Evolutionary conservation across 1,140 invertebrate genomes (phyloP), one percentile per base, ranked within the genome.

Genomic region (Halictus rubicundus): DNA sequence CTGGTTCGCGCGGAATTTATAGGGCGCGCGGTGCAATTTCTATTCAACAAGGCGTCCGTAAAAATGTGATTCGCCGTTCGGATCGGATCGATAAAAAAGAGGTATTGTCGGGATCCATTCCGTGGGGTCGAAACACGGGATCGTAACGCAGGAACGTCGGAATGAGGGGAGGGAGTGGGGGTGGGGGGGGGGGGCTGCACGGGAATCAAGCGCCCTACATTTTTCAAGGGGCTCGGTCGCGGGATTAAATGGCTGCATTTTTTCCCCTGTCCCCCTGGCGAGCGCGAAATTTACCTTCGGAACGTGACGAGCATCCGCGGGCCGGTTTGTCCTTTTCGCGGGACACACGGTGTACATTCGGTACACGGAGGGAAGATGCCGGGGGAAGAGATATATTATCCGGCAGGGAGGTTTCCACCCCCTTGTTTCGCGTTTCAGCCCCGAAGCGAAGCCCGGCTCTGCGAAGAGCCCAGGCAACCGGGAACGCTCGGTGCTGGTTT

Each of bases 351-450:
- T 63, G 57, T 68, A 71, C 52, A 65, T 70, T 54, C 71, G 74
- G 39, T 63, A 64, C 14, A 21, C 16, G 49, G 39, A 16, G 32
- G n/a, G 65, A 52, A 69, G 65, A 86, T 72, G 61, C 49, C 59
- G 57, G 61, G 68, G 64, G 57, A 16, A 37, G 19, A 83, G 79
- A 89, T 89, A 89, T 83, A 88, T 88, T 87, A 89, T 84, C 68
- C 81, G 83, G 69, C 76, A 49, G 71, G 72, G 68, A 82, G 69
- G 82, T 81, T 77, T 83, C 84, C 81, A 83, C 81, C 83, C 78
- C 75, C 85, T 84, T 84, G 87, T 87, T 88, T 87, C 80, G 68
- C 80, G 68, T 83, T 78, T 74, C 80, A 65, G 57, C 68, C 52
- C 64, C 63, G 73, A 75, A 63, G 49, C 77, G 61, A 70, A 57